Evolutionary conservation across 1,140 invertebrate genomes (phyloP), one percentile per base, ranked within the genome.

Genomic region (Diachasmimorpha longicaudata): DNA sequence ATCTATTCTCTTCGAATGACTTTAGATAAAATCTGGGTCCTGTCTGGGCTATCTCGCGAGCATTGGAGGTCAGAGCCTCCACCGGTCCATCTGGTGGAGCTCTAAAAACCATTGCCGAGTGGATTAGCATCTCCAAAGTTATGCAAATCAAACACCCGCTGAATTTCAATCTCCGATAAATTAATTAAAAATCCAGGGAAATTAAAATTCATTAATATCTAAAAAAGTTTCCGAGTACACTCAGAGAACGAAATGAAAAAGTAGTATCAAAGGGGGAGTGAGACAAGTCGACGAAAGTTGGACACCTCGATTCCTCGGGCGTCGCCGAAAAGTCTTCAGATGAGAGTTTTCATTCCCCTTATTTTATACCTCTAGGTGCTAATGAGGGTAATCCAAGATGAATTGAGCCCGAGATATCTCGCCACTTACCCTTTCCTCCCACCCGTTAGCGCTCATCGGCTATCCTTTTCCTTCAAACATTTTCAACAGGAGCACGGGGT

Each of bases 371-470:
- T 63, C 58, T 63, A 63, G 58, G 58, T 63, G 58, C 58, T 63
- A 63, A 63, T 63, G 58, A 63, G 58, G 58, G 58, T 63, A 63
- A 63, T 63, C 58, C 58, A 63, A 63, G 58, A 63, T 63, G 58
- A 63, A 63, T 63, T 63, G 58, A 63, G 58, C 58, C 58, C 23
- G 21, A 25, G 58, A 63, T 63, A 63, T 63, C 58, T 25, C 58
- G 58, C 21, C 23, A 63, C 58, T 63, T 63, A 63, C 58, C 58
- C 58, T 21, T 55, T 21, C 48, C 19, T 4, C 10, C 23, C 9
- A n/a, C n/a, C n/a, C n/a, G n/a, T n/a, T n/a, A n/a, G n/a, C 31
- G 2, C 31, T 31, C 31, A 25, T 19, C 14, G 8, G 25, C 23
- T 10, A 0, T 63, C 58, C 58, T 9, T 14, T 25, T 25, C 10